Conservation (phyloP, 2,797 vertebrate species). For the Sebastes itinus region DNA sequence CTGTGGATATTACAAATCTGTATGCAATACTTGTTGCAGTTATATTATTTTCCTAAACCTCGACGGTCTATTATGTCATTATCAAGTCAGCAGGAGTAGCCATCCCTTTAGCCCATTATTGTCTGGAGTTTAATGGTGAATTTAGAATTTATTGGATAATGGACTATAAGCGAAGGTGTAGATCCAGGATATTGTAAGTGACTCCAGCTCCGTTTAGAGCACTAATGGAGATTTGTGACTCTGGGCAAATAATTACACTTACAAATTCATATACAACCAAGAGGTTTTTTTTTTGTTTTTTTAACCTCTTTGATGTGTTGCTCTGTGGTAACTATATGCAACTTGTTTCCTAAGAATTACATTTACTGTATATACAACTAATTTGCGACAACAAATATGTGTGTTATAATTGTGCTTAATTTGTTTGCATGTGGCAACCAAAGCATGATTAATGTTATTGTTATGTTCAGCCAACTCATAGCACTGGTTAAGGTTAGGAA, state of each 20-base stretch:
- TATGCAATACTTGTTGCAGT: conserved; percentile 2
- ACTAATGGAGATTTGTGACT: conserved; percentile 12
- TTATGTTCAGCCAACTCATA: background rate
- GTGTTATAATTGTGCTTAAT: background rate
- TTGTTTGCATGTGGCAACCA: background rate
- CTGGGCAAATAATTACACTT: background rate
- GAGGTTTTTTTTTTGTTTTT: accelerated
- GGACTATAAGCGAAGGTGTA: conserved; percentile 7
- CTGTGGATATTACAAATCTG: conserved; percentile 21
- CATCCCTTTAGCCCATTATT: conserved; percentile 21
- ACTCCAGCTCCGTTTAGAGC: background rate
- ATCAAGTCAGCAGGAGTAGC: conserved; percentile 45
- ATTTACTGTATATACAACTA: background rate
- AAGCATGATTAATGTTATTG: background rate
- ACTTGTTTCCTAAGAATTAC: background rate
- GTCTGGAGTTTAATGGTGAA: conserved; percentile 3
- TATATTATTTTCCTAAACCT: conserved; percentile 43
- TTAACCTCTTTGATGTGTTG: background rate
- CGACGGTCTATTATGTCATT: conserved; percentile 38
- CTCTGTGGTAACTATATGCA: background rate
- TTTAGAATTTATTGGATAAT: conserved; percentile 30
- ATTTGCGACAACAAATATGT: background rate
- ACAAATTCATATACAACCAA: background rate
- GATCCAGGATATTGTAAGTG: conserved; percentile 17
- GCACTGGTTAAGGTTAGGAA: background rate